A percentile compares a stretch with the other conserved stretches of the same genome.
Conservation (phyloP, 2,888 invertebrate species). For the Marronus borbonicus region DNA sequence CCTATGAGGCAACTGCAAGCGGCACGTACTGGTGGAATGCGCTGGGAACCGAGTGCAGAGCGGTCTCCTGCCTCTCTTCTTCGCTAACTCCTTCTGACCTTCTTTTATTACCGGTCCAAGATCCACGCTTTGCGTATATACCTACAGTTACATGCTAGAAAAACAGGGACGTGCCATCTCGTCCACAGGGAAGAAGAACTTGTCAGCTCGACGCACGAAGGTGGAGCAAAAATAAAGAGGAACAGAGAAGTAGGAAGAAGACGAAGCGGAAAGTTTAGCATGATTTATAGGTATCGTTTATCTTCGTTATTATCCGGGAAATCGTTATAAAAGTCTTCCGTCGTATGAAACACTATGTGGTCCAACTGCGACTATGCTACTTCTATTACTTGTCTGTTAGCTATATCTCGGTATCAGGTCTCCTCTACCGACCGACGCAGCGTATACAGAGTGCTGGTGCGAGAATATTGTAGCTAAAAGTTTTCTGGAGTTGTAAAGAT, state of each 20-base stretch:
- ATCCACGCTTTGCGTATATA: slow-evolving; percentile 32
- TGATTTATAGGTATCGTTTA: slow-evolving; percentile 33
- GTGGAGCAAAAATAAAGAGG: slow-evolving; percentile 16
- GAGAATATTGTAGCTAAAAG: too few relatives aligned
- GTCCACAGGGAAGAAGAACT: slow-evolving; percentile 21
- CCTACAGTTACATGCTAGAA: slow-evolving; percentile 10
- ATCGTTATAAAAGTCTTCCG: slow-evolving; percentile 21
- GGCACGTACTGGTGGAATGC: slow-evolving; percentile 56
- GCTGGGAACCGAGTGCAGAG: slow-evolving; percentile 55
- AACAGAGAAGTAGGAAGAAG: slow-evolving; percentile 33
- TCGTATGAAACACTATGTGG: slow-evolving; percentile 31
- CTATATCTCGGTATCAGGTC: background rate
- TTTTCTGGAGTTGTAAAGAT: too few relatives aligned
- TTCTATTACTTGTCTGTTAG: slow-evolving; percentile 4
- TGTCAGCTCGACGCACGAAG: background rate
- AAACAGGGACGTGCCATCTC: slow-evolving; percentile 42
- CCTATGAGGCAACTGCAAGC: slow-evolving; percentile 55
- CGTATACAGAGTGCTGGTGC: background rate
- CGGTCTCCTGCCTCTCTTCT: slow-evolving; percentile 50
- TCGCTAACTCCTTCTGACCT: slow-evolving; percentile 54
- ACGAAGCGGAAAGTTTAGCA: slow-evolving; percentile 24
- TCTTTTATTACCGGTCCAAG: slow-evolving; percentile 50
- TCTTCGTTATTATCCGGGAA: slow-evolving; percentile 29
- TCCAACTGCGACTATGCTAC: slow-evolving; percentile 15
- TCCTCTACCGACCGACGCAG: background rate